These are phyloP conservation scores for Rhea americana DNA, from an alignment of 2,113 vertebrate genomes.

Conservation along the genomic window DNA sequence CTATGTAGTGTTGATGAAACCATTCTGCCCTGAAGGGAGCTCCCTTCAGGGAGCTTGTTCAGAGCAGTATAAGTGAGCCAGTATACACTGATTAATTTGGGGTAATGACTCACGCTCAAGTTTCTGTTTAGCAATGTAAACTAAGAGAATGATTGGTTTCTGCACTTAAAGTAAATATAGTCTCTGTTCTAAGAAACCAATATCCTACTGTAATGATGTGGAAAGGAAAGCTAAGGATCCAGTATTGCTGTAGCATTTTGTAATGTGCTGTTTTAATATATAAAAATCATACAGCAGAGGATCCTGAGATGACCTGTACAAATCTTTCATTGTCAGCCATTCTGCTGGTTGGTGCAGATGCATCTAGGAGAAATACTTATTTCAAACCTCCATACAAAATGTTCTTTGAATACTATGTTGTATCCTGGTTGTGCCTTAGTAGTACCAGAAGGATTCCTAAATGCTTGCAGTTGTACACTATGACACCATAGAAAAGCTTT, in stretches of 20 bases:
- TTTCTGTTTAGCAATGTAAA: neutral
- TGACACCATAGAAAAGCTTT: neutral
- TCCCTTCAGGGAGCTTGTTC: neutral
- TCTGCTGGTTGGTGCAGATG: neutral
- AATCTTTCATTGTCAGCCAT: neutral
- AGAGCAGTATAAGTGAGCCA: neutral
- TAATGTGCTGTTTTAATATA: neutral
- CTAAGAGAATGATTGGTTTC: neutral
- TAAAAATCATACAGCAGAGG: neutral
- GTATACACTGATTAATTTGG: neutral
- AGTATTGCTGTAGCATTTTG: neutral
- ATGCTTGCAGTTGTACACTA: neutral
- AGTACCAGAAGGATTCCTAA: neutral
- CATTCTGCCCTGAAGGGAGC: neutral
- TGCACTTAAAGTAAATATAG: neutral
- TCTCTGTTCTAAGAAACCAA: neutral
- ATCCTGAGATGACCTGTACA: neutral
- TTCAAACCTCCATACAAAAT: neutral
- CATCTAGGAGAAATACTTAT: neutral
- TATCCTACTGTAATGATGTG: neutral
- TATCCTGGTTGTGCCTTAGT: neutral
- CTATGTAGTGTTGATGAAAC: neutral
- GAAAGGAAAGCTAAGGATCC: neutral
- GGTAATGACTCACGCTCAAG: neutral
- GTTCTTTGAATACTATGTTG: neutral